Conservation (phyloP, 64 coral and sea anemone genomes). For the Dendrophyllia cribrosa region DNA sequence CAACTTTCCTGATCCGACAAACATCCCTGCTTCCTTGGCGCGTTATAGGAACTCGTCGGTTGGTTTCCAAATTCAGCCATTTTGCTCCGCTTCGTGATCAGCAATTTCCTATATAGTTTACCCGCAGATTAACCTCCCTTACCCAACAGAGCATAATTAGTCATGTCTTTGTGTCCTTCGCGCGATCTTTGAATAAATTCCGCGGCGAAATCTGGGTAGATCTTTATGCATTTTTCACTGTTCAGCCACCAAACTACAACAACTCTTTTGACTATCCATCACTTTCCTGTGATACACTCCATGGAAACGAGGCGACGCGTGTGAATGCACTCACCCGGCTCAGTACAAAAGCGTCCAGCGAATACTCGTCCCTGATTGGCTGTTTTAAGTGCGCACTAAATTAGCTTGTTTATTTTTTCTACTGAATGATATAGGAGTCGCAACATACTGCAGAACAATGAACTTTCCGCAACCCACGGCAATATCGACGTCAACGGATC, state of each 20-base stretch:
- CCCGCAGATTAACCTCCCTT: not conserved
- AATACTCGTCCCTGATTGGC: conserved; percentile 33
- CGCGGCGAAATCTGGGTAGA: not conserved
- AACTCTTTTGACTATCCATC: not conserved
- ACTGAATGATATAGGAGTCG: not conserved
- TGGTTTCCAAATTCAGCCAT: conserved; percentile 86
- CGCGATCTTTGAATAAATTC: not conserved
- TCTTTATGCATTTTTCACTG: not conserved
- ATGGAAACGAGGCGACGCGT: conserved; percentile 62
- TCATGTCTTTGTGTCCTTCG: not conserved
- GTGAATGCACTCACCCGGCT: not conserved
- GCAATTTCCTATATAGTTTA: not conserved
- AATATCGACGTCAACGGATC: not conserved
- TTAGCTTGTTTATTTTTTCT: conserved; percentile 34
- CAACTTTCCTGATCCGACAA: conserved; percentile 71
- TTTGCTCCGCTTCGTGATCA: conserved; percentile 5
- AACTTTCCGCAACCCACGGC: not conserved
- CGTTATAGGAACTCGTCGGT: conserved; percentile 39
- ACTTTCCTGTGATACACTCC: not conserved
- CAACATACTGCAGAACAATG: not conserved
- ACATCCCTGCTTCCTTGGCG: conserved; percentile 51
- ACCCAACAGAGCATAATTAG: not conserved
- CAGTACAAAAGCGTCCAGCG: not conserved
- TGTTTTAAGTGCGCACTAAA: conserved; percentile 22
- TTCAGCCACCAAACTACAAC: not conserved